Evolutionary conservation across 1,140 invertebrate genomes (phyloP), one percentile per base, ranked within the genome.

Genomic region (Nautilus pompilius): DNA sequence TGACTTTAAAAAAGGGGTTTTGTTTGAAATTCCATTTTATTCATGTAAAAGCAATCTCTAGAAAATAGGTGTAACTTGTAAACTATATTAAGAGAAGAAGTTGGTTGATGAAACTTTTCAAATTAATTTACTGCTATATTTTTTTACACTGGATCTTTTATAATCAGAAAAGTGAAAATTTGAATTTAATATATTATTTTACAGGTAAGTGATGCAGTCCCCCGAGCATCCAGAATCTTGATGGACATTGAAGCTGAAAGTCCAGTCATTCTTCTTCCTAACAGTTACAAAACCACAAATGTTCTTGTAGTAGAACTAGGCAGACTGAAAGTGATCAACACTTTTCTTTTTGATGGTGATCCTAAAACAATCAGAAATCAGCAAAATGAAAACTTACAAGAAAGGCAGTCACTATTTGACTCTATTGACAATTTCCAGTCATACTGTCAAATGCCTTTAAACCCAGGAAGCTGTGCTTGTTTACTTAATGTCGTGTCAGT

Each of bases 251-350:
- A 88, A 62, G 90, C 90, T 20, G 89, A 87, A 1, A 90, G 92
- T 20, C 93, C 94, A 0, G 89, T 96, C 0, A 91, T 98, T 63
- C 82, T 96, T 3, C 80, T 98, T 36, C 95, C 95, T 0, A 88
- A 94, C 45, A 91, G 90, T 76, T 90, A 91, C n/a, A 87, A 87
- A 59, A 90, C 90, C 10, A 87, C 89, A 5, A 87, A 91, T 65
- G 84, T 94, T 33, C 86, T 97, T 20, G 87, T 95, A 2, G 87
- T 90, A 0, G 90, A 96, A 82, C 84, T 98, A 1, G 92, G 91
- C 3, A 88, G 89, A 76, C 84, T 98, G 3, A 88, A 87, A 3
- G 85, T 96, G 3, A 88, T 84, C 53, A 98, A 97, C 81, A 85
- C 83, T 79, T 87, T 87, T 69, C 60, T 78, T 17, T 71, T 73